Evolutionary conservation across 2,888 invertebrate species (phyloP).

Genomic region (Cheilosia grossa): DNA sequence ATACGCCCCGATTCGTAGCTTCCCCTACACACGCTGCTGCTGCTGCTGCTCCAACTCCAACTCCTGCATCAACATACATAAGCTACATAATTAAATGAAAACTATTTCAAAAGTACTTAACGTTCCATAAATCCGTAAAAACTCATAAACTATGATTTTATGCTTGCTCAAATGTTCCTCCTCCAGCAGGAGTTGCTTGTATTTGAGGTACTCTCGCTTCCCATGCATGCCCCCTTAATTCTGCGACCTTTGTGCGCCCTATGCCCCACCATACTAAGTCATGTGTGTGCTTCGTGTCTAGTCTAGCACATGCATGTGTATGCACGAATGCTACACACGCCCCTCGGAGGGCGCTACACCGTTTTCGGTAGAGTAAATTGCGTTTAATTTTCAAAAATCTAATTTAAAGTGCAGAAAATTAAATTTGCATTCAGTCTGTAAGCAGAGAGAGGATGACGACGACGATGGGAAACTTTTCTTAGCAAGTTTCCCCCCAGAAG

Average conservation of each 20-base stretch:
- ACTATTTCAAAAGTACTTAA: constrained; percentile 75
- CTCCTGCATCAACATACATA: constrained; percentile 50
- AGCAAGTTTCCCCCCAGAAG: constrained; percentile 43
- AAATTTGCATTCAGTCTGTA: constrained; percentile 74
- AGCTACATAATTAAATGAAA: constrained; percentile 75
- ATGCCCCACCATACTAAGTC: constrained; percentile 44
- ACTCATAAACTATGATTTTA: constrained; percentile 75
- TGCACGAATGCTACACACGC: constrained; percentile 47
- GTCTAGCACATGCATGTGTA: constrained; percentile 61
- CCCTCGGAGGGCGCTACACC: constrained; percentile 52
- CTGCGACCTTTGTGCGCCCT: constrained; percentile 51
- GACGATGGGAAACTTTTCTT: constrained; percentile 68
- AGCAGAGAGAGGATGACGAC: constrained; percentile 62
- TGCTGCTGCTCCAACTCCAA: not conserved
- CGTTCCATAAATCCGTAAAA: constrained; percentile 75
- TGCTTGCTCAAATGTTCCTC: constrained; percentile 72
- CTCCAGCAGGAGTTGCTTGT: constrained; percentile 50
- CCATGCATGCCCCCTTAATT: constrained; percentile 14
- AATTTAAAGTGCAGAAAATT: constrained; percentile 75
- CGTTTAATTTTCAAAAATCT: constrained; percentile 75
- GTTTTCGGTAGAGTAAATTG: constrained; percentile 72
- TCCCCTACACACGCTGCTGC: constrained; percentile 3
- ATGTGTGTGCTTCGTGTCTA: constrained; percentile 69
- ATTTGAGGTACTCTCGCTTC: constrained; percentile 56
- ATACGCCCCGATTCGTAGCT: constrained; percentile 27